A percentile compares a stretch with the other conserved stretches of the same genome.
Conservation (phyloP, 2,797 vertebrate genomes). For the Diplodus puntazzo region DNA sequence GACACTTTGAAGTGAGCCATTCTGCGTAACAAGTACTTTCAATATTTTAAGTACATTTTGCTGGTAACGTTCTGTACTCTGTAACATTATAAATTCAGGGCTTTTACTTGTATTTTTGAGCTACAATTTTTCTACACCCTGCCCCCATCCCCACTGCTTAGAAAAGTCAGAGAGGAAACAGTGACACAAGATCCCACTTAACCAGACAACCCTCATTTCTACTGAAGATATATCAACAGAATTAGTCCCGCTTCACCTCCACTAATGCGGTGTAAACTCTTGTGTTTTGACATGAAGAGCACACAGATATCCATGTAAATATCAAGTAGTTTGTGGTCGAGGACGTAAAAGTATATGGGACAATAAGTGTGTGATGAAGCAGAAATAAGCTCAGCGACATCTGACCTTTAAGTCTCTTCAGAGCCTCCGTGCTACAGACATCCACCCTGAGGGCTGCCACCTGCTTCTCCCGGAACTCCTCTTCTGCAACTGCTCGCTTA, state of each 20-base stretch:
- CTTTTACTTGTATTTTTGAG: no score
- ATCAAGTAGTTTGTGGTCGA: not conserved
- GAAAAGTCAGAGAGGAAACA: no score
- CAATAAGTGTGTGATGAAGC: constrained; percentile 5
- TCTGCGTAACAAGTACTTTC: no score
- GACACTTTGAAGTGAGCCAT: no score
- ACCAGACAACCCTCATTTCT: not conserved
- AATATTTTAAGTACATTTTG: no score
- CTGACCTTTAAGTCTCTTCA: constrained; percentile 96
- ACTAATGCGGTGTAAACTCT: not conserved
- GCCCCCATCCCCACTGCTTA: no score
- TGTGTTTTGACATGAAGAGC: not conserved
- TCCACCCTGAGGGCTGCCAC: constrained; percentile 93
- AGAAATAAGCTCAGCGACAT: constrained; percentile 17
- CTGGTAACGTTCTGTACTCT: no score
- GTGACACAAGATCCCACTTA: not conserved
- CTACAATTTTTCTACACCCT: no score
- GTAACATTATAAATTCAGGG: no score
- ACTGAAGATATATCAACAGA: not conserved
- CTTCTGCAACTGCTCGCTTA: constrained; percentile 90
- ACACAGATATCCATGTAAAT: not conserved
- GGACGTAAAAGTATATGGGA: not conserved
- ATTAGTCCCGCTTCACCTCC: not conserved
- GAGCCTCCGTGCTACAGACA: constrained; percentile 94
- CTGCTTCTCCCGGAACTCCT: constrained; percentile 95